phyloP scores from a whole-genome alignment of 2,888 invertebrate species.

The Trichogramma evanescens region DNA sequence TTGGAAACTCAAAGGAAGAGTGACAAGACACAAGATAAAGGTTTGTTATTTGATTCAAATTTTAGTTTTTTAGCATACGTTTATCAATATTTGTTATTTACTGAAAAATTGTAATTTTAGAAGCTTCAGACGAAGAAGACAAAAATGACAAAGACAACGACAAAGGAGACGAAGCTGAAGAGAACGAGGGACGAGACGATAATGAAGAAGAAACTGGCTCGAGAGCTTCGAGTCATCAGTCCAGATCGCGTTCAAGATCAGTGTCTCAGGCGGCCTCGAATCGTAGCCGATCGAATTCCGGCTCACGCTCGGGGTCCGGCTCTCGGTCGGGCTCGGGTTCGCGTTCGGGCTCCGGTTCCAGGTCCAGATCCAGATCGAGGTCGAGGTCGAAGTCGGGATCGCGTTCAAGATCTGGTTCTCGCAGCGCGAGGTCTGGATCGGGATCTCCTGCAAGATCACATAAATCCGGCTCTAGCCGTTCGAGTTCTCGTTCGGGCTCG shows the following conservation, averaged over 20 bases:
- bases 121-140: constrained; percentile 6
- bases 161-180: not conserved
- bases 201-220: constrained; percentile 43
- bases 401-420: constrained; percentile 30
- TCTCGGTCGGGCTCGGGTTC: constrained; percentile 30
- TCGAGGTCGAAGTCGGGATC: constrained; percentile 27
- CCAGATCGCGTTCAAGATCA: constrained; percentile 36
- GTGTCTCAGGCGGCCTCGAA: constrained; percentile 32
- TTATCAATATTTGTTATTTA: not conserved
- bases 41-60: constrained; percentile 21
- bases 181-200: constrained; percentile 1
- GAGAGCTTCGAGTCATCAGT: constrained; percentile 44
- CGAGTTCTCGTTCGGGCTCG: constrained; percentile 29
- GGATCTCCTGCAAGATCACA: constrained; percentile 32
- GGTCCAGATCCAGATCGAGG: constrained; percentile 37
- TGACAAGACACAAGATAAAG: constrained; percentile 41
- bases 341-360: constrained; percentile 25
- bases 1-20: constrained; percentile 48
- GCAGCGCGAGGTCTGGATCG: constrained; percentile 29
- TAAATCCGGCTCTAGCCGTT: not conserved
- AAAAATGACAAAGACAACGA: not conserved
- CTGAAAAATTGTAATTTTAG: not conserved
- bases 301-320: constrained; percentile 35
- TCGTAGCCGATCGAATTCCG: constrained; percentile 28
- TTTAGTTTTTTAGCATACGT: not conserved